Evolutionary conservation across 2,797 vertebrate species (phyloP).

Genomic region (Spinibarbus caldwelli): DNA sequence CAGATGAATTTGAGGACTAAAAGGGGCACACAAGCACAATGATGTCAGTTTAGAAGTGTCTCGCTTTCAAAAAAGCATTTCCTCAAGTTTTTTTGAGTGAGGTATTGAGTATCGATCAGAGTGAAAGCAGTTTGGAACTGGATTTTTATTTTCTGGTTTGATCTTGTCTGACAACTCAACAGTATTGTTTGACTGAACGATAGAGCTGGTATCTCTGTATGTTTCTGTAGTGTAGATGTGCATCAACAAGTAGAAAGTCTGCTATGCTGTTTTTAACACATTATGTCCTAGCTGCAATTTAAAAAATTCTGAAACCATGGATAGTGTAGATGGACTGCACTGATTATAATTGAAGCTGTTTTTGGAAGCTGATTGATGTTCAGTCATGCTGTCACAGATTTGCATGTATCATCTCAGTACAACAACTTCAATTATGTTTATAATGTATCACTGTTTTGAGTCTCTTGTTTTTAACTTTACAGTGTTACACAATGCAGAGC

Average conservation of each 20-base stretch:
- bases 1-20: neutral
- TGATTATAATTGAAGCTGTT: neutral
- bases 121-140: conserved; percentile 9
- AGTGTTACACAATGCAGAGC: neutral
- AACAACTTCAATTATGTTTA: neutral
- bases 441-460: neutral
- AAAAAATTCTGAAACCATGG: neutral
- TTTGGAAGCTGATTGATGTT: neutral
- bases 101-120: neutral
- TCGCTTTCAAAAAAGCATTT: neutral
- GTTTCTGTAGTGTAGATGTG: neutral
- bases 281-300: neutral
- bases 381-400: neutral
- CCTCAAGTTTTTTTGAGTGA: neutral
- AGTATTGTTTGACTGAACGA: neutral
- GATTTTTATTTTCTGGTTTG: neutral
- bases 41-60: neutral
- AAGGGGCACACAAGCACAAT: neutral
- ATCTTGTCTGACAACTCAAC: neutral
- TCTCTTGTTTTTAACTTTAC: neutral
- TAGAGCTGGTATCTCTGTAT: neutral
- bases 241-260: neutral
- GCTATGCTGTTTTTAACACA: neutral
- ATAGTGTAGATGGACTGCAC: neutral
- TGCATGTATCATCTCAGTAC: neutral